Evolutionary conservation across 2,113 vertebrate genomes (phyloP).

Genomic region (Hymenochirus boettgeri): DNA sequence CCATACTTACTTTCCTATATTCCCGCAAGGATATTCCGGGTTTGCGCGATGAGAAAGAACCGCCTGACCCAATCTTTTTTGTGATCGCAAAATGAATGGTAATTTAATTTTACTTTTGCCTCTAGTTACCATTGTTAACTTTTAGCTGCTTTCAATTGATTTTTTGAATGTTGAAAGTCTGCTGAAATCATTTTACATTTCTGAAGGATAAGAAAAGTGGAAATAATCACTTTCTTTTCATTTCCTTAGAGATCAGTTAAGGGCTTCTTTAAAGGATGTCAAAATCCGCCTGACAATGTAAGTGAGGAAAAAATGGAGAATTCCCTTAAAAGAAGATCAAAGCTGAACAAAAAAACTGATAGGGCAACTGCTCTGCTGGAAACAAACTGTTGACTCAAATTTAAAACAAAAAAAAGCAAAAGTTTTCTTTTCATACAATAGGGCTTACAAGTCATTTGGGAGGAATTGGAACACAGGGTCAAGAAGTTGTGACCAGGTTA

Average conservation of each 20-base stretch:
- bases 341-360: slow-evolving; percentile 5
- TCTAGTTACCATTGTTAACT: too few species aligned
- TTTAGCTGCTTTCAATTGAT: too few species aligned
- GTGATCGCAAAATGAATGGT: too few species aligned
- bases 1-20: too few species aligned
- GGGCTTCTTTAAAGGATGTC: neutral
- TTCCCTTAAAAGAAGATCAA: neutral
- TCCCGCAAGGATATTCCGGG: too few species aligned
- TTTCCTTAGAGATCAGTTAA: neutral
- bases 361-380: slow-evolving; percentile 50
- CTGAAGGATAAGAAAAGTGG: too few species aligned
- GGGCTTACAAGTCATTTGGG: slow-evolving; percentile 49
- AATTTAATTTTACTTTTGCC: too few species aligned
- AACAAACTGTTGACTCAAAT: slow-evolving; percentile 48
- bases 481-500: slow-evolving; percentile 75
- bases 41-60: too few species aligned
- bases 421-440: slow-evolving; percentile 42
- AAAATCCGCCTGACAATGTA: slow-evolving; percentile 8
- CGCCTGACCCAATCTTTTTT: too few species aligned
- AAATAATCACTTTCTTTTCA: too few species aligned
- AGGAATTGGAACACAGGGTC: slow-evolving; percentile 67
- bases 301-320: neutral
- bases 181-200: too few species aligned
- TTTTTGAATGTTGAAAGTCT: too few species aligned
- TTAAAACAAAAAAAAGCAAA: slow-evolving; percentile 51